Evolutionary conservation across 2,888 invertebrate species (phyloP).

Genomic region (Holacanthella duospinosa): DNA sequence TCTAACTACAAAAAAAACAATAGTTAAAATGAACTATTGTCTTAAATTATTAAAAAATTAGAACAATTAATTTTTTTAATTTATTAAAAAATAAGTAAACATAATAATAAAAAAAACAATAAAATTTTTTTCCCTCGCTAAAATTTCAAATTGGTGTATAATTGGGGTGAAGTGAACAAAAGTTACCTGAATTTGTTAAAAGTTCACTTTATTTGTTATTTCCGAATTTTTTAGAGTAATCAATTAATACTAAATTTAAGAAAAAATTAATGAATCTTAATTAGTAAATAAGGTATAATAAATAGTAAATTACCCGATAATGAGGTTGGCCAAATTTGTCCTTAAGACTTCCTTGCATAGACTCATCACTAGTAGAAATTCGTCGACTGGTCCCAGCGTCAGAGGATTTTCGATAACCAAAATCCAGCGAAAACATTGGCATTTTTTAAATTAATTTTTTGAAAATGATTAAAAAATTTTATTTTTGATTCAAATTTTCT

Average conservation of each 20-base stretch:
- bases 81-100: too few relatives aligned
- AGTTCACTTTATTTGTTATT: neutral
- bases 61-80: too few relatives aligned
- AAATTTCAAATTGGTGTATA: too few relatives aligned
- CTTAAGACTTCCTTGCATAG: constrained; percentile 28
- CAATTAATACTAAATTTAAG: neutral
- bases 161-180: neutral
- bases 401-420: constrained; percentile 30
- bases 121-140: neutral
- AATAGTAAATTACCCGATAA: constrained; percentile 25
- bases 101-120: neutral
- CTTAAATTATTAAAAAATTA: too few relatives aligned
- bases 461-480: neutral
- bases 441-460: constrained; percentile 15
- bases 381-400: constrained; percentile 23
- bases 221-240: too few relatives aligned
- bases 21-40: too few relatives aligned
- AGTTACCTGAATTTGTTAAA: neutral
- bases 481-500: too few relatives aligned
- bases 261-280: neutral
- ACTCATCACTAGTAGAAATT: constrained; percentile 28
- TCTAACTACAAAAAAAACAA: too few relatives aligned
- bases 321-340: constrained; percentile 29
- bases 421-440: constrained; percentile 36
- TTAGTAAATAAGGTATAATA: neutral